Conservation (phyloP, 2,888 invertebrate species). For the Molanna angustata region DNA sequence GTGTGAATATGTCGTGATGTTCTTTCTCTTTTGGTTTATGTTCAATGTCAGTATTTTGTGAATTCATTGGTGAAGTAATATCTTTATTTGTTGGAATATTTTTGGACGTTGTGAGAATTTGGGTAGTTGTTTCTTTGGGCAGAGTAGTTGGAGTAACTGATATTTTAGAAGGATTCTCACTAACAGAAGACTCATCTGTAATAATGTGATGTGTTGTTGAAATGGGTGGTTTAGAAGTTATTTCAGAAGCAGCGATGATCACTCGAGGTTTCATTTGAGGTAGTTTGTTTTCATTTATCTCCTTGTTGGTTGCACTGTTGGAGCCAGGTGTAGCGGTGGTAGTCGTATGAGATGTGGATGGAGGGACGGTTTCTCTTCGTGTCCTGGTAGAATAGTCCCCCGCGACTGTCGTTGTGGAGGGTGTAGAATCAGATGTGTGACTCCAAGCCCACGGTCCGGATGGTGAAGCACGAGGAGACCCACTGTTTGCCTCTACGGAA, state of each 20-base stretch:
- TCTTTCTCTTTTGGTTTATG: constrained; percentile 45
- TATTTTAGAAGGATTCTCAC: constrained; percentile 28
- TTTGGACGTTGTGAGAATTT: constrained; percentile 8
- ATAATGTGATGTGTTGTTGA: constrained; percentile 19
- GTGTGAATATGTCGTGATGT: constrained; percentile 51
- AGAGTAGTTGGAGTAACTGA: constrained; percentile 15
- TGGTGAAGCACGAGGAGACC: constrained; percentile 32
- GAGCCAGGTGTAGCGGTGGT: constrained; percentile 8
- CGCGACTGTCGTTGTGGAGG: constrained; percentile 37
- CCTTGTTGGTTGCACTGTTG: background rate
- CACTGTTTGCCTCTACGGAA: constrained; percentile 32
- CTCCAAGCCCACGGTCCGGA: constrained; percentile 28
- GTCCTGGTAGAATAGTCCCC: constrained; percentile 29
- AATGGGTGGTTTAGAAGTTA: constrained; percentile 15
- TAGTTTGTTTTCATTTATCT: background rate
- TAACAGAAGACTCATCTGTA: constrained; percentile 18
- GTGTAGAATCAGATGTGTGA: constrained; percentile 36
- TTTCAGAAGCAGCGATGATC: constrained; percentile 25
- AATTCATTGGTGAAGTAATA: constrained; percentile 39
- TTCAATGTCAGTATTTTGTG: constrained; percentile 41
- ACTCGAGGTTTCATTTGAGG: constrained; percentile 1
- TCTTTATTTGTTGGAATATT: constrained; percentile 3
- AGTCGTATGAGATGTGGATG: constrained; percentile 20
- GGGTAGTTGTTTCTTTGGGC: background rate
- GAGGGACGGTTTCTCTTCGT: constrained; percentile 23